Percentiles rank a stretch among this genome's conserved stretches.
phyloP scores from a whole-genome alignment of 1,140 invertebrate genomes.

The Leptonema lineaticorne region DNA sequence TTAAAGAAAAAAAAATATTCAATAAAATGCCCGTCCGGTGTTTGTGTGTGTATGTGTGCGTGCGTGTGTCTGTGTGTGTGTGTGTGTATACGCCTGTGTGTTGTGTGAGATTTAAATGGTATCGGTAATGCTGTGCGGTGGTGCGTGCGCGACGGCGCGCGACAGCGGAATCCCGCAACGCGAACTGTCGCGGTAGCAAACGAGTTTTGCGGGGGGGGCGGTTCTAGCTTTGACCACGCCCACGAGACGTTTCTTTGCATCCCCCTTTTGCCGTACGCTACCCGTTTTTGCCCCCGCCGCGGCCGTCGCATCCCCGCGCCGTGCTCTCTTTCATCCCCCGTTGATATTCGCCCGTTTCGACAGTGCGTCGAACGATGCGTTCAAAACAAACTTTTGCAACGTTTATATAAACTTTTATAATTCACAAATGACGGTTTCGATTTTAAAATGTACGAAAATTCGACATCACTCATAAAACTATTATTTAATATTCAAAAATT shows the following conservation, averaged over 20 bases:
- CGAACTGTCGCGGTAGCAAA: slow-evolving; percentile 13
- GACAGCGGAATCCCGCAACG: slow-evolving; percentile 27
- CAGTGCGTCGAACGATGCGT: not conserved
- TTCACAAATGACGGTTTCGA: too few species aligned
- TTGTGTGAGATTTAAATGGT: slow-evolving; percentile 8
- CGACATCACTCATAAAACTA: too few species aligned
- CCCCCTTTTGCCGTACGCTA: not conserved
- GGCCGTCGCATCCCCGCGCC: slow-evolving; percentile 9
- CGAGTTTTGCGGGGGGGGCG: not conserved
- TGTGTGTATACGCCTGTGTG: slow-evolving; percentile 8
- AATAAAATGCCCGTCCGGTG: not conserved
- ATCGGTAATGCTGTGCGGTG: slow-evolving; percentile 6
- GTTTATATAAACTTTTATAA: too few species aligned
- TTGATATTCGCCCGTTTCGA: not conserved
- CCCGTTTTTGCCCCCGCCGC: not conserved
- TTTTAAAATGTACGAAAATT: too few species aligned
- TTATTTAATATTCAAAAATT: too few species aligned
- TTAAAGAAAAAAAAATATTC: too few species aligned
- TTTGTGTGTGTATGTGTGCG: not conserved
- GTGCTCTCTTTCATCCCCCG: not conserved
- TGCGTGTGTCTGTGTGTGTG: not conserved
- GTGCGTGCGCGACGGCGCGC: slow-evolving; percentile 26
- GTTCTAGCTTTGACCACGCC: not conserved
- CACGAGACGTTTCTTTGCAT: not conserved
- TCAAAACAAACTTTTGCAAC: not conserved